Evolutionary conservation across 1,140 invertebrate genomes (phyloP).

Genomic region (Aphaenogaster ashmeadi): DNA sequence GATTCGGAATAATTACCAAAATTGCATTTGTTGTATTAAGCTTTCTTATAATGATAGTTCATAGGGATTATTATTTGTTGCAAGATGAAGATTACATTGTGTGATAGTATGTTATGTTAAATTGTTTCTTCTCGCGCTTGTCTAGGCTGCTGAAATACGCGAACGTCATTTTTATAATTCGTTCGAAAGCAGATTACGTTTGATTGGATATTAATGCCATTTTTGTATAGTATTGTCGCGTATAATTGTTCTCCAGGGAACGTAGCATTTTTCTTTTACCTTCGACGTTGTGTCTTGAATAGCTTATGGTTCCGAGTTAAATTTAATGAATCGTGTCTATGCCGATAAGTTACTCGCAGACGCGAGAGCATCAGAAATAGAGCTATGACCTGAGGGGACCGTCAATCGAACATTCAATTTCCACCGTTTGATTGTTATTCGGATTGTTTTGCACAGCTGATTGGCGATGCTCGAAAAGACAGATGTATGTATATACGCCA

Average conservation of each 20-base stretch:
- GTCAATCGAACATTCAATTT: constrained; percentile 57
- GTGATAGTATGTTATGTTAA: background rate
- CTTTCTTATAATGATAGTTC: background rate
- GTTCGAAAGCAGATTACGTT: background rate
- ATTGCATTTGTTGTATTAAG: constrained; percentile 4
- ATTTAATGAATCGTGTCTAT: background rate
- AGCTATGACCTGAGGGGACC: background rate
- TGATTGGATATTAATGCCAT: background rate
- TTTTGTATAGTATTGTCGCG: background rate
- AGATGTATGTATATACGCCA: background rate
- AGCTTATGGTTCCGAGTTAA: constrained; percentile 11
- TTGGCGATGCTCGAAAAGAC: background rate
- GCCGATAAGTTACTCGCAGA: background rate
- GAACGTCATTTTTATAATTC: background rate
- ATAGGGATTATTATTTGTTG: background rate
- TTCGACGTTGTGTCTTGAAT: background rate
- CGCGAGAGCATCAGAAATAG: background rate
- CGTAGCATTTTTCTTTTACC: background rate
- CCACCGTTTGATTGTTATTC: constrained; percentile 50
- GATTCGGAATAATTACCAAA: too few species aligned
- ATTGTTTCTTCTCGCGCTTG: background rate
- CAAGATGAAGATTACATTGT: background rate
- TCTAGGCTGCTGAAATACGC: background rate
- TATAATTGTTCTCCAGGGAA: background rate
- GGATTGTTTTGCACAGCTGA: constrained; percentile 23